Percentiles rank a stretch among this genome's conserved stretches.
phyloP scores from a whole-genome alignment of 2,888 invertebrate species.

The Agrochola lychnidis region DNA sequence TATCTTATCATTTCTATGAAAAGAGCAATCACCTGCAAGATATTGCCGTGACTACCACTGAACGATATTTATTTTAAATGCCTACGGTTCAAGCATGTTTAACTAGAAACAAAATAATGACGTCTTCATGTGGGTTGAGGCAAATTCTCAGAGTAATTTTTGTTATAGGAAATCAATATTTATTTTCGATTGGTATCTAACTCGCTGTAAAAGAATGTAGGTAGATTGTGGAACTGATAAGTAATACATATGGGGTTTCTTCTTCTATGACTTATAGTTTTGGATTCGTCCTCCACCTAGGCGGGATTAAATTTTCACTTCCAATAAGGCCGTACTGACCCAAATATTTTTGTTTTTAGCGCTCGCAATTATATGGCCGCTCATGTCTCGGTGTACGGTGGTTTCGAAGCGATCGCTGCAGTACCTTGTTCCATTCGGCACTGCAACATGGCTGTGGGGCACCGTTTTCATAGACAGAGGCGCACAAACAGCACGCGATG shows the following conservation, averaged over 20 bases:
- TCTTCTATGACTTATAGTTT: neutral
- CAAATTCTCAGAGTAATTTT: slow-evolving; percentile 8
- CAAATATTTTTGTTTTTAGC: slow-evolving; percentile 83
- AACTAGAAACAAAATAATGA: slow-evolving; percentile 20
- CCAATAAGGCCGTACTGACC: slow-evolving; percentile 25
- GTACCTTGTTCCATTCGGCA: slow-evolving; percentile 95
- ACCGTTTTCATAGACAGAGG: slow-evolving; percentile 96
- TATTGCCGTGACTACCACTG: slow-evolving; percentile 43
- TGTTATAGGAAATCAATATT: neutral
- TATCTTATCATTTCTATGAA: slow-evolving; percentile 52
- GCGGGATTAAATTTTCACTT: neutral
- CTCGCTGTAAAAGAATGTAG: neutral
- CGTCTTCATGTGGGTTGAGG: slow-evolving; percentile 1
- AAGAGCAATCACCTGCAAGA: slow-evolving; percentile 20
- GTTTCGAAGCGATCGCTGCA: slow-evolving; percentile 96
- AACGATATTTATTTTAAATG: slow-evolving; percentile 22
- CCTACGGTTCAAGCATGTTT: neutral
- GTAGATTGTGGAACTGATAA: neutral
- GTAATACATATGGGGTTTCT: neutral
- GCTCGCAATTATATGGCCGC: slow-evolving; percentile 95
- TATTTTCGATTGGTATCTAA: neutral
- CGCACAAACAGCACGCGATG: slow-evolving; percentile 93
- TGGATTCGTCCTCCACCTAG: neutral
- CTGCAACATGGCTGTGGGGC: slow-evolving; percentile 96
- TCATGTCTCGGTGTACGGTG: slow-evolving; percentile 94